Evolutionary conservation across 2,888 invertebrate genomes (phyloP).

Genomic region (Matsumyia berberina): DNA sequence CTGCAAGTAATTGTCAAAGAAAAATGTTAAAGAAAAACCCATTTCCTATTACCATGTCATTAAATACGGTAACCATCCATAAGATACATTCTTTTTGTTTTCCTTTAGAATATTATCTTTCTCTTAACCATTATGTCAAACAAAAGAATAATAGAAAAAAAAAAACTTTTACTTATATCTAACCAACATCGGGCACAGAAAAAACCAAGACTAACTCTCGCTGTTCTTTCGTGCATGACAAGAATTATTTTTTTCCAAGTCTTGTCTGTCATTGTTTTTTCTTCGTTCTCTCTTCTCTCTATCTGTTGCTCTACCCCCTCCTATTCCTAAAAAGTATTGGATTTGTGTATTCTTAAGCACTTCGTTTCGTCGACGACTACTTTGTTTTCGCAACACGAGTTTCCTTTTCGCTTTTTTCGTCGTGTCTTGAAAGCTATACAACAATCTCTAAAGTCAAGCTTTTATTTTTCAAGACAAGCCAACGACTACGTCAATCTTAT

Average conservation of each 20-base stretch:
- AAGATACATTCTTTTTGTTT: constrained; percentile 16
- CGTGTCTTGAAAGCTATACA: constrained; percentile 22
- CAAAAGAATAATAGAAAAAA: too few relatives aligned
- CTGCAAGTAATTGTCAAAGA: not conserved
- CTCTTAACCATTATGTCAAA: constrained; percentile 31
- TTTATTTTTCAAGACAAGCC: constrained; percentile 1
- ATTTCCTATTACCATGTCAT: constrained; percentile 56
- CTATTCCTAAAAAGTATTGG: constrained; percentile 9
- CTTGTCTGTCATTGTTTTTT: constrained; percentile 20
- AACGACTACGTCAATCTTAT: not conserved
- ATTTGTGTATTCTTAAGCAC: not conserved
- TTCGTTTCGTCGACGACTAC: not conserved
- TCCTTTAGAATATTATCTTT: constrained; percentile 24
- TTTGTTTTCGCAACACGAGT: constrained; percentile 45
- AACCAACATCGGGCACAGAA: not conserved
- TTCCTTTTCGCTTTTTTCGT: constrained; percentile 43
- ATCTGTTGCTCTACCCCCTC: constrained; percentile 4
- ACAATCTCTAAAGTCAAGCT: constrained; percentile 28
- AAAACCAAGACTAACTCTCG: constrained; percentile 39
- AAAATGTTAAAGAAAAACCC: constrained; percentile 23
- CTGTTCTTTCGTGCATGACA: constrained; percentile 64
- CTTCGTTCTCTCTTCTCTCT: not conserved
- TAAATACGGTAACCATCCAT: constrained; percentile 59
- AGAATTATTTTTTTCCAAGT: constrained; percentile 46
- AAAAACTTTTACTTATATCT: constrained; percentile 47